Base-by-base conservation (phyloP, 2,888 invertebrate species). In the Microctonus brassicae region DNA sequence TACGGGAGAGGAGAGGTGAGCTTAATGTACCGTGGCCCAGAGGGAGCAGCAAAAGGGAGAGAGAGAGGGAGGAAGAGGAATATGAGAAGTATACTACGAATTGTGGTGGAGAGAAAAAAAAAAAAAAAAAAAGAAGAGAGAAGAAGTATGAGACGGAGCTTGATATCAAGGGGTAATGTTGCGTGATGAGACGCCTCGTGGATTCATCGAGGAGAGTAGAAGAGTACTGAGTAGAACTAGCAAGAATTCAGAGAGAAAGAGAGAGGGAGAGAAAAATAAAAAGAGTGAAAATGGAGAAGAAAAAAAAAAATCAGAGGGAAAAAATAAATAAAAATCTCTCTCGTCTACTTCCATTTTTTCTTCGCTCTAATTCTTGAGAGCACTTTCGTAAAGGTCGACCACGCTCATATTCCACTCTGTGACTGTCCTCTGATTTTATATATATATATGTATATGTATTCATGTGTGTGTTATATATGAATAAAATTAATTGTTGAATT, bases 121-220 rank as follows among this genome's bases (percentile, higher is more conserved):
- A 57, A 58, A 29, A 58, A 47, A 20, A 57, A 57, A 62, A 62
- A 58, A 53, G 67, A 42, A 52, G 62, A 65, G 53, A 58, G 42
- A 62, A 61, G 64, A 26, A 17, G n/a, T 17, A 17, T 33, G n/a
- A 20, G 33, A 47, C 63, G 72, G 66, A 65, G 33, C 73, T 58
- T 69, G 77, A 72, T 52, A 17, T 73, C 72, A 75, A 79, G 74
- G 81, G 83, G 86, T 86, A 86, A 86, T 86, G 86, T 86, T 86
- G 85, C 86, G 84, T 86, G 86, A 86, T 86, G 86, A 85, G 85
- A 86, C 86, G 86, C 83, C 83, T 86, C 84, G 83, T 80, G 80
- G 83, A 84, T 80, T 86, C 75, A 74, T 75, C 71, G 75, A 74
- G 77, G 73, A 76, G 76, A 69, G 62, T 36, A 64, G 42, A 67